Conservation (phyloP, 1,140 invertebrate genomes). For the Coelopa frigida region DNA sequence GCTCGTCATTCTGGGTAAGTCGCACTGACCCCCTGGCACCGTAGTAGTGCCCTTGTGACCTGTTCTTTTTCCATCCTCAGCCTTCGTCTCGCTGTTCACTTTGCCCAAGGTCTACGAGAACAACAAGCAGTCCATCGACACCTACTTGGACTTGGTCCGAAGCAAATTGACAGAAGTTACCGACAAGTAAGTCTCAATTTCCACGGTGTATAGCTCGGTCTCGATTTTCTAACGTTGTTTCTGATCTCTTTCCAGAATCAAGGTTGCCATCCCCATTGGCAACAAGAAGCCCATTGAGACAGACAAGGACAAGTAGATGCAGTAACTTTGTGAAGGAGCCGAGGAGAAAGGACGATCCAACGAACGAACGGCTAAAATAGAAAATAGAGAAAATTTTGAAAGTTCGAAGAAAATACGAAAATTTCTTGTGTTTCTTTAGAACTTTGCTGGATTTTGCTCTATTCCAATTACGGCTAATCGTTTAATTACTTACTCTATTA, state of each 20-base stretch:
- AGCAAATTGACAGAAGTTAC: slow-evolving; percentile 84
- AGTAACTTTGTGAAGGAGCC: too few relatives aligned
- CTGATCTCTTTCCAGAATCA: slow-evolving; percentile 61
- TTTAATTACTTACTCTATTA: too few relatives aligned
- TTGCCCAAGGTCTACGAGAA: slow-evolving; percentile 96
- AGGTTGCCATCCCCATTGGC: slow-evolving; percentile 79
- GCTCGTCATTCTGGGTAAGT: slow-evolving; percentile 83
- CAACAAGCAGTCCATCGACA: slow-evolving; percentile 94
- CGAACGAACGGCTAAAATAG: too few relatives aligned
- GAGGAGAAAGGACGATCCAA: too few relatives aligned
- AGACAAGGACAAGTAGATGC: slow-evolving; percentile 76
- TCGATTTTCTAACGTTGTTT: slow-evolving; percentile 9
- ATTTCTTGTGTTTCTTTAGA: too few relatives aligned
- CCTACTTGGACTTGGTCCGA: slow-evolving; percentile 80
- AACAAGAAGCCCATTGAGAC: slow-evolving; percentile 66
- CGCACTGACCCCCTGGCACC: not conserved
- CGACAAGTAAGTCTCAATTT: slow-evolving; percentile 67
- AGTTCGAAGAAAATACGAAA: too few relatives aligned
- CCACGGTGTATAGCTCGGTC: not conserved
- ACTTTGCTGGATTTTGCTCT: too few relatives aligned
- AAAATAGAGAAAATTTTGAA: too few relatives aligned
- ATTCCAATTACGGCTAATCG: too few relatives aligned
- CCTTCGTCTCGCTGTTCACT: slow-evolving; percentile 86
- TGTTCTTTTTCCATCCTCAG: slow-evolving; percentile 49
- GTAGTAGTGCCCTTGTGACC: not conserved